Evolutionary conservation across 2,888 invertebrate species (phyloP), one percentile per base, ranked within the genome.

Genomic region (Caenorhabditis sulstoni): DNA sequence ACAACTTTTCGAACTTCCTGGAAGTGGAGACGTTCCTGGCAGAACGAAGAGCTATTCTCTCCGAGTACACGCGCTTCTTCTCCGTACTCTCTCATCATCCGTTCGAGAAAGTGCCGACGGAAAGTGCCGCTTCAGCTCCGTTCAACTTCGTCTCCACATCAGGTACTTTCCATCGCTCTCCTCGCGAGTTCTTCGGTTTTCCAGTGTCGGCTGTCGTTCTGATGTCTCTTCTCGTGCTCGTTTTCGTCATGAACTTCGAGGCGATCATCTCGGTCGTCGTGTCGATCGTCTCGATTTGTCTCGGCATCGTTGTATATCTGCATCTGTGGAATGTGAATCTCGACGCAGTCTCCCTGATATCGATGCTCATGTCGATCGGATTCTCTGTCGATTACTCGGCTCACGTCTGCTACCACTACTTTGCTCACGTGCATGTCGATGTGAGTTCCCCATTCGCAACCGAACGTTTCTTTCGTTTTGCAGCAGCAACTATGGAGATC

Each of bases 371-470:
- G 88, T 86, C 86, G 37, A 89, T 88, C 61, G 88, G 88, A 12
- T 89, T 89, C 76, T 85, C 84, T 4, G 89, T 89, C 12, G 89
- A 89, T 64, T 89, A 89, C 75, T 87, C 87, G 9, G 87, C 88
- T 8, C 89, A 78, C 68, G 85, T 89, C 53, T 89, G 88, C 70
- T 89, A 89, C 70, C 89, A 89, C 76, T 89, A 88, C 74, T 89
- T 87, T 62, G 88, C 89, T 1, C 87, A 87, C 79, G 81, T 61
- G 45, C 79, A 66, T 55, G 37, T 52, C 14, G 73, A 73, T 52
- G 79, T 79, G n/a, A 68, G 73, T 53, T 3, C 35, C 20, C 22
- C n/a, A n/a, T n/a, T n/a, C n/a, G n/a, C n/a, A n/a, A n/a, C n/a
- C n/a, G n/a, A n/a, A n/a, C n/a, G n/a, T n/a, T n/a, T n/a, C n/a